phyloP scores from a whole-genome alignment of 2,113 vertebrate species.

The Chamaetylas fuelleborni region DNA sequence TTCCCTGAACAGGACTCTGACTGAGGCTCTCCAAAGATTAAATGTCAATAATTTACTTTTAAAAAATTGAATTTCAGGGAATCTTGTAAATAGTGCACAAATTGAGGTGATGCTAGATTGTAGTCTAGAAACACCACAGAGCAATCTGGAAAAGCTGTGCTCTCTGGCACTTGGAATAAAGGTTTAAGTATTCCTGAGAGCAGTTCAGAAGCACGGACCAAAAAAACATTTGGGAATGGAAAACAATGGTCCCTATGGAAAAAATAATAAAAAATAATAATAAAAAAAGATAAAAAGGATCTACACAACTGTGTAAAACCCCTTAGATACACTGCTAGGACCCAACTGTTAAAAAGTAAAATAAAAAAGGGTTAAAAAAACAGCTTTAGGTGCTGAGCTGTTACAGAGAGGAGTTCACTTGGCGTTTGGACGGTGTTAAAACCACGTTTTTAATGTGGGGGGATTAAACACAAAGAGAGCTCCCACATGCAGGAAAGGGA shows the following conservation, averaged over 20 bases:
- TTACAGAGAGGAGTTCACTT: constrained; percentile 69
- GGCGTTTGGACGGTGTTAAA: constrained; percentile 73
- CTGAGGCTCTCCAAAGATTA: constrained; percentile 19
- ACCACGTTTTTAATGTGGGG: constrained; percentile 65
- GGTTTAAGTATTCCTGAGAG: constrained; percentile 33
- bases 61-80: constrained; percentile 5
- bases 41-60: neutral
- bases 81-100: neutral
- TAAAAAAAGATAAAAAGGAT: neutral
- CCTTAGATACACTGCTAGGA: neutral
- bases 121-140: constrained; percentile 22
- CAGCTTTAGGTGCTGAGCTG: constrained; percentile 64
- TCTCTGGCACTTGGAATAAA: constrained; percentile 26
- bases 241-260: constrained; percentile 18
- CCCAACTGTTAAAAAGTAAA: neutral
- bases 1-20: constrained; percentile 24
- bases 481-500: constrained; percentile 82
- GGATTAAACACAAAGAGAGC: constrained; percentile 83
- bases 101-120: constrained; percentile 23
- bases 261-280: neutral
- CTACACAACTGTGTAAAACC: neutral
- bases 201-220: constrained; percentile 59
- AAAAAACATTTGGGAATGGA: constrained; percentile 23
- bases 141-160: neutral
- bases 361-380: constrained; percentile 34